Evolutionary conservation across 1,140 invertebrate species (phyloP).

Genomic region (Cheumatopsyche charites): DNA sequence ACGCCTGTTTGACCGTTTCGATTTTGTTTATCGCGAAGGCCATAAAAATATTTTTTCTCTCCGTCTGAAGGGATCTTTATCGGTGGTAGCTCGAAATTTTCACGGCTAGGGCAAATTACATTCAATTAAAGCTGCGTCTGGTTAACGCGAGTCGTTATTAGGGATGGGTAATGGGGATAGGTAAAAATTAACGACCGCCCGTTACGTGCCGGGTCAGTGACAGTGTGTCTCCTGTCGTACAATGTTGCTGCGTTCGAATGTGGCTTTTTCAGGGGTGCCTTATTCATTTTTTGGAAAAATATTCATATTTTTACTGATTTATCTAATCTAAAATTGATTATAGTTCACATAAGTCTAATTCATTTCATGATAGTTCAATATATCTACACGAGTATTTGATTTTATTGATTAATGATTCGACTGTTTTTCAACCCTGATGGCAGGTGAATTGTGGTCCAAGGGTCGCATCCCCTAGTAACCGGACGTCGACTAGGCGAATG

Average conservation of each 20-base stretch:
- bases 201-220: background rate
- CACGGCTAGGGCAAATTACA: background rate
- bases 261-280: background rate
- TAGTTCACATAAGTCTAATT: too few relatives aligned
- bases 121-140: constrained; percentile 7
- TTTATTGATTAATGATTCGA: too few relatives aligned
- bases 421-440: too few relatives aligned
- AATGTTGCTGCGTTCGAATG: constrained; percentile 2
- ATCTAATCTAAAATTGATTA: too few relatives aligned
- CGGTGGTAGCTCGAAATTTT: too few relatives aligned
- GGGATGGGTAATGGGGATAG: background rate
- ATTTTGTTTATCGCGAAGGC: constrained; percentile 36
- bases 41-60: constrained; percentile 31
- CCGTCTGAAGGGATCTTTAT: too few relatives aligned
- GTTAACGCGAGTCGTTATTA: constrained; percentile 2
- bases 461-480: too few relatives aligned
- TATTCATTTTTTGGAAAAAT: too few relatives aligned
- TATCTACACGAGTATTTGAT: too few relatives aligned
- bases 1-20: too few relatives aligned
- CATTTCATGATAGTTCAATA: too few relatives aligned
- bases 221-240: constrained; percentile 20
- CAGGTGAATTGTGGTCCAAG: constrained; percentile 31
- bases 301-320: too few relatives aligned
- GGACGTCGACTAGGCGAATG: constrained; percentile 3
- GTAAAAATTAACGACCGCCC: constrained; percentile 33